phyloP scores from a whole-genome alignment of 1,140 invertebrate species.

The Brachionus sp. region DNA sequence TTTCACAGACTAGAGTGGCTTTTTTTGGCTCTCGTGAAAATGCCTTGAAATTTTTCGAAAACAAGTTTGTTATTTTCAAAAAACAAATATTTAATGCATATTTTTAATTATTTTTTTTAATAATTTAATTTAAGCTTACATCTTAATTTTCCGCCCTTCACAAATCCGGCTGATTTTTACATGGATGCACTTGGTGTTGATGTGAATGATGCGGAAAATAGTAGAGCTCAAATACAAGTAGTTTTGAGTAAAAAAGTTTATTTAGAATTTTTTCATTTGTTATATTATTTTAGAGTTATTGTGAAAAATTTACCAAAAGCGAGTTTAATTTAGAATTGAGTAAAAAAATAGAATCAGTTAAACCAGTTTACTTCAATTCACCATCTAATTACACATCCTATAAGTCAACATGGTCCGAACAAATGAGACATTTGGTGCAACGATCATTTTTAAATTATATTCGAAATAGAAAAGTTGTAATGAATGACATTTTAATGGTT shows the following conservation, averaged over 20 bases:
- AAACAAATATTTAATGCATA: too few relatives aligned
- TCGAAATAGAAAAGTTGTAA: slow-evolving; percentile 21
- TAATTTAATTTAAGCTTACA: not conserved
- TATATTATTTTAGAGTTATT: not conserved
- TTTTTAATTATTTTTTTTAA: not conserved
- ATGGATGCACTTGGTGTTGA: slow-evolving; percentile 21
- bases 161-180: slow-evolving; percentile 45
- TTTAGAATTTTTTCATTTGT: too few relatives aligned
- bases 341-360: not conserved
- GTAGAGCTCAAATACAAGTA: slow-evolving; percentile 4
- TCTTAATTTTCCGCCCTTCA: slow-evolving; percentile 2
- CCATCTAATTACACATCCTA: slow-evolving; percentile 32
- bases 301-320: slow-evolving; percentile 20
- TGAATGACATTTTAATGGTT: slow-evolving; percentile 26
- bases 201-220: slow-evolving; percentile 18
- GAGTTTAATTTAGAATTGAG: not conserved
- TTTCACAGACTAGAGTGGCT: slow-evolving; percentile 85
- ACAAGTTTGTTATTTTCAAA: not conserved
- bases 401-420: not conserved
- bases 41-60: slow-evolving; percentile 73
- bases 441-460: slow-evolving; percentile 37
- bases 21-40: slow-evolving; percentile 77
- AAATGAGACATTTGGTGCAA: slow-evolving; percentile 2
- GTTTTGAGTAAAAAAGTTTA: not conserved
- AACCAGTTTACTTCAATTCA: not conserved